phyloP scores from a whole-genome alignment of 2,113 vertebrate species.

The Ciconia boyciana region DNA sequence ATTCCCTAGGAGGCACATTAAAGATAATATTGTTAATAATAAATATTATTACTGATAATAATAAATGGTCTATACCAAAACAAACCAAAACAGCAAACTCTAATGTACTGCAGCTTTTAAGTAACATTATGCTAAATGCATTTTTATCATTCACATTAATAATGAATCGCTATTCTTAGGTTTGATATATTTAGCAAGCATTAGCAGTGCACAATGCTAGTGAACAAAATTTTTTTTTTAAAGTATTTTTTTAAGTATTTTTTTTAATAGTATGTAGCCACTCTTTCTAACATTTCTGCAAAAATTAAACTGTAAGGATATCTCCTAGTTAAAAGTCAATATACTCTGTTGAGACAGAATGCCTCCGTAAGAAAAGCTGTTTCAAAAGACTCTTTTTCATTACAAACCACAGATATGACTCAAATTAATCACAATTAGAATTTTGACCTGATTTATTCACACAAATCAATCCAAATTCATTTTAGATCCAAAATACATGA shows the following conservation, averaged over 20 bases:
- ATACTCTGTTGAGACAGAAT: neutral
- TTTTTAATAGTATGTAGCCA: neutral
- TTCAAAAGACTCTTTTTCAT: neutral
- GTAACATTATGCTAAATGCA: neutral
- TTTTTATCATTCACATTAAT: neutral
- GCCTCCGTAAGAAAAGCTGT: neutral
- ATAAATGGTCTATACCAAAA: neutral
- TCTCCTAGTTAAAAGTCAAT: neutral
- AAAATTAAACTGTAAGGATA: neutral
- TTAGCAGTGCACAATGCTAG: neutral
- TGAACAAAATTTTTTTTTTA: neutral
- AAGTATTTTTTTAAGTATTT: too few relatives aligned
- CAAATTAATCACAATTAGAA: neutral
- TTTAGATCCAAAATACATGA: neutral
- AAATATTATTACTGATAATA: neutral
- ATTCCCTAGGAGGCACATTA: neutral
- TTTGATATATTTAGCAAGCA: neutral
- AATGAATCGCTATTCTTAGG: neutral
- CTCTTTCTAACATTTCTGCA: neutral
- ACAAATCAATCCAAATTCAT: neutral
- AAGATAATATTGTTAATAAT: neutral
- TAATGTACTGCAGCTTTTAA: neutral
- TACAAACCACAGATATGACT: neutral
- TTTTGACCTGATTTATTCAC: slow-evolving; percentile 34
- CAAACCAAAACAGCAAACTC: neutral